Conservation (phyloP, 1,140 invertebrate genomes). For the Tigriopus japonicus region DNA sequence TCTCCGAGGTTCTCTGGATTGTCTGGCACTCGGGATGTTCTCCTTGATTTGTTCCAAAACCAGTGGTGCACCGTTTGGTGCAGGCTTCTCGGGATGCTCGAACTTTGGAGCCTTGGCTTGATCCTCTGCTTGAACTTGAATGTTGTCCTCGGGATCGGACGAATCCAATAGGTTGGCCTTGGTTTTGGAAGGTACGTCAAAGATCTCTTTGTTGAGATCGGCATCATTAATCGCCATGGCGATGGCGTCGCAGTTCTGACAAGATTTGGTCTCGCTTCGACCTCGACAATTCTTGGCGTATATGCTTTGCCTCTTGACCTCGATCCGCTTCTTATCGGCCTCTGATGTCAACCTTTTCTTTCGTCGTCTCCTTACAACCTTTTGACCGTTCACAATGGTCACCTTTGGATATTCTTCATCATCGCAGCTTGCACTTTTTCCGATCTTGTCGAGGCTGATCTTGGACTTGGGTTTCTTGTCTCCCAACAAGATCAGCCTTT, state of each 20-base stretch:
- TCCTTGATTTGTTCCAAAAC: too few relatives aligned
- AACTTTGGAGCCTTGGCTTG: not conserved
- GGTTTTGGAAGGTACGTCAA: not conserved
- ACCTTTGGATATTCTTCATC: not conserved
- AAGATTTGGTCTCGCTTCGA: not conserved
- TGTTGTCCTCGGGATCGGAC: not conserved
- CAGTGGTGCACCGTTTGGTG: not conserved
- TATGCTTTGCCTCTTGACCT: not conserved
- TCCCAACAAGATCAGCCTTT: slow-evolving; percentile 1
- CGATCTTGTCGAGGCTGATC: not conserved
- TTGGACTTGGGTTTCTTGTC: slow-evolving; percentile 4
- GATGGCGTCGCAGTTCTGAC: not conserved
- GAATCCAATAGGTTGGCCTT: too few relatives aligned
- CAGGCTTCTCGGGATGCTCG: not conserved
- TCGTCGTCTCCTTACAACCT: not conserved
- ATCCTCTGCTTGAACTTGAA: not conserved
- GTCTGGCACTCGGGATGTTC: too few relatives aligned
- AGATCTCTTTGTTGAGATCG: slow-evolving; percentile 5
- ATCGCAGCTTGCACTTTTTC: not conserved
- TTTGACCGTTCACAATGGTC: not conserved
- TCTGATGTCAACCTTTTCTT: not conserved
- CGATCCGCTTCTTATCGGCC: not conserved
- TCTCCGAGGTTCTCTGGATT: not conserved
- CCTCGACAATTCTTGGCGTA: not conserved
- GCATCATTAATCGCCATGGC: not conserved